phyloP scores from a whole-genome alignment of 2,888 invertebrate species.

The Erynnis tages region DNA sequence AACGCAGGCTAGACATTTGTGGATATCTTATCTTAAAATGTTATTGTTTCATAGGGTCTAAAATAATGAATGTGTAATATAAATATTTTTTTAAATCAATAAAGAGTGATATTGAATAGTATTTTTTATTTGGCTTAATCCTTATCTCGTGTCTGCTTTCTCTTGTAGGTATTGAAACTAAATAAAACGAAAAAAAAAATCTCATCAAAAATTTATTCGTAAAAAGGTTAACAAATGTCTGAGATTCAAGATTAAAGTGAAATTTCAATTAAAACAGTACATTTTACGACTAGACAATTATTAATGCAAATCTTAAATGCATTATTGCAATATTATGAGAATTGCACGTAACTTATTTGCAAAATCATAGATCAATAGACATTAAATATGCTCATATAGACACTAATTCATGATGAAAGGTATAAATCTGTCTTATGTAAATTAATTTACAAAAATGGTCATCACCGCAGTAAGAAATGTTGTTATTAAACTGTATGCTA shows the following conservation, averaged over 20 bases:
- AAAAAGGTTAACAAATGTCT: constrained; percentile 25
- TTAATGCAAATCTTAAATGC: not conserved
- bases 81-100: constrained; percentile 81
- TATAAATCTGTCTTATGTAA: too few relatives aligned
- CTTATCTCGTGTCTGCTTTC: too few relatives aligned
- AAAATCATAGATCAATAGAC: too few relatives aligned
- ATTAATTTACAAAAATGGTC: too few relatives aligned
- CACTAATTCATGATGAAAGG: too few relatives aligned
- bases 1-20: constrained; percentile 43
- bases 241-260: constrained; percentile 31
- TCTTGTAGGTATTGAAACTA: too few relatives aligned
- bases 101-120: constrained; percentile 76
- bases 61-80: constrained; percentile 77
- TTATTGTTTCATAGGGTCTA: constrained; percentile 74
- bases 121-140: constrained; percentile 6
- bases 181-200: too few relatives aligned
- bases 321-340: too few relatives aligned
- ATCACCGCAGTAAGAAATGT: too few relatives aligned
- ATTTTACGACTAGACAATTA: constrained; percentile 32
- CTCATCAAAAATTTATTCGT: constrained; percentile 7
- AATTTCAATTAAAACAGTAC: constrained; percentile 18
- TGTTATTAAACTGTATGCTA: too few relatives aligned
- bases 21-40: constrained; percentile 40
- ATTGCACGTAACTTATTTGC: too few relatives aligned
- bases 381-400: too few relatives aligned